These are phyloP conservation scores for Pseudomyrmex concolor DNA, from an alignment of 1,140 invertebrate genomes.

Conservation along the genomic window DNA sequence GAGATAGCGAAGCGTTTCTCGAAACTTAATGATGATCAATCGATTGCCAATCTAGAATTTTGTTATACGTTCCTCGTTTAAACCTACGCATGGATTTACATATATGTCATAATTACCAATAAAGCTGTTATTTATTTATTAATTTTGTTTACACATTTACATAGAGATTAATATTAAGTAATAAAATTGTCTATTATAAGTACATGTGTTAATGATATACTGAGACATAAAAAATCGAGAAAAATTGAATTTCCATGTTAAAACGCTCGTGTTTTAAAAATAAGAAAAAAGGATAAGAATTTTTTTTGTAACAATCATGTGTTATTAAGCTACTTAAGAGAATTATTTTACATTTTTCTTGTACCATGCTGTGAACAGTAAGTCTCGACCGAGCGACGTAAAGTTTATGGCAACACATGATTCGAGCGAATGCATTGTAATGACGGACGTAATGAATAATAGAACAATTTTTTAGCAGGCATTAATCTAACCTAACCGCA, in stretches of 20 bases:
- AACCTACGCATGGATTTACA: not conserved
- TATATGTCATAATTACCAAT: not conserved
- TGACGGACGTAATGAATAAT: constrained; percentile 67
- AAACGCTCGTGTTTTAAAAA: not conserved
- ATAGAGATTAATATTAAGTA: not conserved
- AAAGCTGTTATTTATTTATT: not conserved
- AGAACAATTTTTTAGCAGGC: constrained; percentile 69
- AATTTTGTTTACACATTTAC: not conserved
- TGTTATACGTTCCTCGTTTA: constrained; percentile 3
- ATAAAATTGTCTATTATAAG: too few relatives aligned
- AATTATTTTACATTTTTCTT: constrained; percentile 1
- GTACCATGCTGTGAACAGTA: not conserved
- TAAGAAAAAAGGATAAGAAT: not conserved
- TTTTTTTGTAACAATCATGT: not conserved
- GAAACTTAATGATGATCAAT: constrained; percentile 32
- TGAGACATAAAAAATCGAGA: not conserved
- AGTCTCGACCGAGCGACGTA: not conserved
- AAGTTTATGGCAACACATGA: constrained; percentile 3
- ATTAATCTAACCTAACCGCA: constrained; percentile 67
- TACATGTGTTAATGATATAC: not conserved
- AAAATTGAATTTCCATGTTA: not conserved
- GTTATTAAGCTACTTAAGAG: constrained; percentile 18
- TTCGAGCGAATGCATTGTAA: constrained; percentile 18
- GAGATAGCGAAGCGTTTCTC: constrained; percentile 18
- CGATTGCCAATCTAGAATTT: not conserved